Base-by-base conservation (phyloP, 1,140 invertebrate genomes). In the Glossosoma conforme region DNA sequence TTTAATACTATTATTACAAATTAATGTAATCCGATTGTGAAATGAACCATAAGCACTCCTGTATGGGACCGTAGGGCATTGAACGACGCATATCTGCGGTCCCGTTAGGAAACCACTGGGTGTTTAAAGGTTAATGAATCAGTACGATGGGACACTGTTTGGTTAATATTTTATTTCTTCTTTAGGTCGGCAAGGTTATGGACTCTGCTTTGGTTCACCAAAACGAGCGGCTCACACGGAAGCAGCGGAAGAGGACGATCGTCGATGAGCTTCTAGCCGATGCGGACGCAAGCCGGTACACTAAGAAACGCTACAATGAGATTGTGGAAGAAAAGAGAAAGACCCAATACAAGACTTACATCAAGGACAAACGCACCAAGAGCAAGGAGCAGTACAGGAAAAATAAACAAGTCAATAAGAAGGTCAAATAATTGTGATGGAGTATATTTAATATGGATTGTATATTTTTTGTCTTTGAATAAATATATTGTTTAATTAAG, bases 211-310 rank as follows among this genome's bases (percentile, higher is more conserved):
- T 84, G 42, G 86, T 89, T 61, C 84, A 81, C 65, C 86, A 87
- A 41, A 82, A 79, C 52, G 79, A 84, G 55, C 75, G 93, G 42
- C 65, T 95, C 44, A 87, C 89, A 0, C 90, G 86, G 55, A 94
- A 91, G 65, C 78, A 93, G 60, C 77, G 91, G 2, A 97, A 96
- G 67, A 70, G 77, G 18, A 93, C 91, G 0, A 78, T 98, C 50
- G 91, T 97, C 0, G 93, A 98, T 54, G 94, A 98, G 66, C 72
- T 97, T 0, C 69, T 97, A 64, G 85, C 85, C 8, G 91, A 97
- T 80, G 86, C 87, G 11, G 82, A 93, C 60, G 89, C 94, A 63
- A 78, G 86, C 59, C 87, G 85, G 72, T 91, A 85, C 54, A 91
- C 88, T 62, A 93, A 92, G 68, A 80, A 81, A 55, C 89, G 89